Base-by-base conservation (phyloP, 2,113 vertebrate species). In the Platichthys flesus region DNA sequence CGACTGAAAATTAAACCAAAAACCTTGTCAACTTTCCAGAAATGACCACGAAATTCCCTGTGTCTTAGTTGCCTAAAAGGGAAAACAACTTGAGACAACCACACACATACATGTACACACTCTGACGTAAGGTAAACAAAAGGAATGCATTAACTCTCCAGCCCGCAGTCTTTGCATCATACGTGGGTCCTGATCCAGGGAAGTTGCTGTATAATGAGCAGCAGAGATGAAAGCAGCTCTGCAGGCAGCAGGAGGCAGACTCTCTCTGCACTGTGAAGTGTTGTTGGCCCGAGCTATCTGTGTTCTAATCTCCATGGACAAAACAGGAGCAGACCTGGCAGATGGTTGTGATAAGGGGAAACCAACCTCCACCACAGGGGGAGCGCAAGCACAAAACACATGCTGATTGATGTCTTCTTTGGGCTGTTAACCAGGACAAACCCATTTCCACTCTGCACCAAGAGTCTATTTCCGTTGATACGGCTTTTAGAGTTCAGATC, bases 321-420 rank as follows among this genome's bases (percentile, higher is more conserved):
- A 81, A 86, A 88, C 88, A 83, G 79, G 58, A 89, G 88, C 86
- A 76, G 82, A 70, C 76, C 78, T 10, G 77, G 71, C 89, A 90
- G 88, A 91, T 91, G 89, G 82, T 82, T 84, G 76, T 76, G 84
- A 91, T 90, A 85, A 90, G 82, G 88, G 67, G 55, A 70, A 85
- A 62, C 62, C 71, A 71, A 71, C 76, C 70, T 87, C 82, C 67
- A n/a, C 12, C 47, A 51, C 15, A 0, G 71, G 3, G 69, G 83
- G 54, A 35, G n/a, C 9, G 64, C 77, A 75, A 35, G 82, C 77
- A 60, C 9, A 35, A 62, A 72, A 64, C 84, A 70, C 74, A 76
- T 47, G 35, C 64, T 72, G 61, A n/a, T 14, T 14, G 75, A 42
- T 40, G 59, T 78, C 70, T 62, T 24, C 24, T 24, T 24, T 71